A percentile compares a stretch with the other conserved stretches of the same genome.
Evolutionary conservation across 2,888 invertebrate genomes (phyloP).

Genomic region (Cryptocephalus primarius): DNA sequence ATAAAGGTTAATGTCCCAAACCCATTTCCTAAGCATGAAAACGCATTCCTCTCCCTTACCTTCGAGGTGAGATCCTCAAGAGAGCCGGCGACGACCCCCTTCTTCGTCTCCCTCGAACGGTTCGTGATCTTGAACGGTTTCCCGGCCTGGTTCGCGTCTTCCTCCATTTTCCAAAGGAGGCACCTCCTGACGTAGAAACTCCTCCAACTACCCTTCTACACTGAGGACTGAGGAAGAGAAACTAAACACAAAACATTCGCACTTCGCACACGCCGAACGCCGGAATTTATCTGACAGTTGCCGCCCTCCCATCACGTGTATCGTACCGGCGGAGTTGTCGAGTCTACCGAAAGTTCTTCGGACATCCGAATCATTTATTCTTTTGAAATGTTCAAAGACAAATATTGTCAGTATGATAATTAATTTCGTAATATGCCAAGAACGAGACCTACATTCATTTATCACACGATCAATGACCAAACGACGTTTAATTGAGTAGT

Average conservation of each 20-base stretch:
- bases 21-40: too few relatives aligned
- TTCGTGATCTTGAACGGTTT: slow-evolving; percentile 74
- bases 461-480: too few relatives aligned
- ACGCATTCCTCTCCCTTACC: not conserved
- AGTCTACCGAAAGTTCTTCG: too few relatives aligned
- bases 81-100: slow-evolving; percentile 71
- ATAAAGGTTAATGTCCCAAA: too few relatives aligned
- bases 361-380: too few relatives aligned
- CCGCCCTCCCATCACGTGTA: slow-evolving; percentile 18
- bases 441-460: too few relatives aligned
- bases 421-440: too few relatives aligned
- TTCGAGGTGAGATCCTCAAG: slow-evolving; percentile 67
- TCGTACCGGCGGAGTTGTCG: slow-evolving; percentile 1
- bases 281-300: slow-evolving; percentile 10
- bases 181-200: not conserved
- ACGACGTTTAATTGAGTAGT: too few relatives aligned
- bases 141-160: slow-evolving; percentile 38
- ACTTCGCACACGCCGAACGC: not conserved
- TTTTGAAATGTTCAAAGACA: too few relatives aligned
- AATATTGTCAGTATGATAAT: too few relatives aligned
- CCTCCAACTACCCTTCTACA: slow-evolving; percentile 9
- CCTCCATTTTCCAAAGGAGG: slow-evolving; percentile 39
- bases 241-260: not conserved
- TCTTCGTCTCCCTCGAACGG: slow-evolving; percentile 65
- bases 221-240: not conserved